Conservation (phyloP, 1,140 invertebrate species). For the Penaeus chinensis region DNA sequence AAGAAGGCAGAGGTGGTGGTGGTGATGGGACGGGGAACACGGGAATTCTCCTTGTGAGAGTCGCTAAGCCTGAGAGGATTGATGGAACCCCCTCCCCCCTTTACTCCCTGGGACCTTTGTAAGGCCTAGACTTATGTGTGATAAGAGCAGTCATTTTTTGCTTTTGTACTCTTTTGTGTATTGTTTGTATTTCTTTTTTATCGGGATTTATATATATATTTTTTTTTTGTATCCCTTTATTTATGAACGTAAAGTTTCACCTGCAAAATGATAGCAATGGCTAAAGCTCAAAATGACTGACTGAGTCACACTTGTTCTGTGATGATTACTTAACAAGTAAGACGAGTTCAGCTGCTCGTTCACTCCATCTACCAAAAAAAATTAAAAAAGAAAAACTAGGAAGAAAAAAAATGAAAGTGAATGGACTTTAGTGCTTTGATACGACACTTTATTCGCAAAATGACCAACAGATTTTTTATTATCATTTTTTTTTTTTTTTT, state of each 20-base stretch:
- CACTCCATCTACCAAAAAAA: conserved; percentile 53
- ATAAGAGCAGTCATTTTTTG: conserved; percentile 43
- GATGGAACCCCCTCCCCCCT: conserved; percentile 28
- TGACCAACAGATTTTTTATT: conserved; percentile 20
- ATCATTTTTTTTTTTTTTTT: too few species aligned
- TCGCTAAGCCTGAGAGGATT: conserved; percentile 42
- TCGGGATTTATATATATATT: not conserved
- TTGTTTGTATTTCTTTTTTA: conserved; percentile 48
- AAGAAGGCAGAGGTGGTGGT: conserved; percentile 53
- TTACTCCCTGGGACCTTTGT: not conserved
- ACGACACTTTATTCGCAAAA: conserved; percentile 44
- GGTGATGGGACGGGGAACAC: conserved; percentile 40
- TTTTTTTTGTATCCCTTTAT: too few species aligned
- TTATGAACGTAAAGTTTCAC: too few species aligned
- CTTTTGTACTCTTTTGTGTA: conserved; percentile 32
- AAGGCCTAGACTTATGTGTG: conserved; percentile 52
- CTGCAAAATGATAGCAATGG: too few species aligned
- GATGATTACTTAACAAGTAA: conserved; percentile 49
- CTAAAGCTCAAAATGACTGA: conserved; percentile 43
- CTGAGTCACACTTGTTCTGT: conserved; percentile 52
- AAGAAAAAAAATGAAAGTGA: conserved; percentile 16
- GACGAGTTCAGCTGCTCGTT: conserved; percentile 44
- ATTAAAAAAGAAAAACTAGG: too few species aligned
- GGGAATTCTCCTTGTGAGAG: conserved; percentile 22
- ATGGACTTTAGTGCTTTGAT: conserved; percentile 42